Conservation (phyloP, 64 coral and sea anemone genomes). For the Stylophora pistillata region DNA sequence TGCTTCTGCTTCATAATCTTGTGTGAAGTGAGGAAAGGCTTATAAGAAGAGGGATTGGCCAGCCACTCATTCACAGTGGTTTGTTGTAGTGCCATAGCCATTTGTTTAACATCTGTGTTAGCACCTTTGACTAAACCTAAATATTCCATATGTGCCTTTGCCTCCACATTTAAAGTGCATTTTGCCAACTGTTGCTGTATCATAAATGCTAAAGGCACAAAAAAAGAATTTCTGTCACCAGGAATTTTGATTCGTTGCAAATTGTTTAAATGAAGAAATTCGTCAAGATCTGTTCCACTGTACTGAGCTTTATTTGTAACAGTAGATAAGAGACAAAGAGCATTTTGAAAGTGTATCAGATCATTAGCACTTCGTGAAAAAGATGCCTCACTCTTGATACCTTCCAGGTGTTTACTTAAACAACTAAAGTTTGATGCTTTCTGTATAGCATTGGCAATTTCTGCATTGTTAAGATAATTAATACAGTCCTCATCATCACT, state of each 20-base stretch:
- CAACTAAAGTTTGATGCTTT: constrained; percentile 49
- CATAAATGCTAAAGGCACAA: constrained; percentile 42
- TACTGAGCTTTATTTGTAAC: neutral
- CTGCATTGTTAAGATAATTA: constrained; percentile 5
- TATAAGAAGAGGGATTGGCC: constrained; percentile 31
- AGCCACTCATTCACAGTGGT: constrained; percentile 49
- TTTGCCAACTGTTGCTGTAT: constrained; percentile 37
- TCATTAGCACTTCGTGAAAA: constrained; percentile 2
- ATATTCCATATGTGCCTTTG: constrained; percentile 1
- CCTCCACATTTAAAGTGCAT: constrained; percentile 31
- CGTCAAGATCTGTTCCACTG: neutral
- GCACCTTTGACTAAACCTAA: neutral
- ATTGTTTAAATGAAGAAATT: constrained; percentile 17
- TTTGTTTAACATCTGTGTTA: constrained; percentile 16
- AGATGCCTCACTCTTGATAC: constrained; percentile 31
- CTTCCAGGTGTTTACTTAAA: constrained; percentile 30
- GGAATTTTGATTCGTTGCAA: constrained; percentile 25
- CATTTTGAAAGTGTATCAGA: constrained; percentile 53
- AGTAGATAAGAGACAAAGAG: constrained; percentile 32
- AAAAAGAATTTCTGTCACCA: constrained; percentile 28
- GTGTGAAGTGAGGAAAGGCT: constrained; percentile 28
- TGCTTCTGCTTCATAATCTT: constrained; percentile 19
- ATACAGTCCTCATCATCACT: constrained; percentile 23
- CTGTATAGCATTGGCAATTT: constrained; percentile 35
- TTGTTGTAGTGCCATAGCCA: constrained; percentile 25